Evolutionary conservation across 1,140 invertebrate species (phyloP), one percentile per base, ranked within the genome.

Genomic region (Bombus fervidus): DNA sequence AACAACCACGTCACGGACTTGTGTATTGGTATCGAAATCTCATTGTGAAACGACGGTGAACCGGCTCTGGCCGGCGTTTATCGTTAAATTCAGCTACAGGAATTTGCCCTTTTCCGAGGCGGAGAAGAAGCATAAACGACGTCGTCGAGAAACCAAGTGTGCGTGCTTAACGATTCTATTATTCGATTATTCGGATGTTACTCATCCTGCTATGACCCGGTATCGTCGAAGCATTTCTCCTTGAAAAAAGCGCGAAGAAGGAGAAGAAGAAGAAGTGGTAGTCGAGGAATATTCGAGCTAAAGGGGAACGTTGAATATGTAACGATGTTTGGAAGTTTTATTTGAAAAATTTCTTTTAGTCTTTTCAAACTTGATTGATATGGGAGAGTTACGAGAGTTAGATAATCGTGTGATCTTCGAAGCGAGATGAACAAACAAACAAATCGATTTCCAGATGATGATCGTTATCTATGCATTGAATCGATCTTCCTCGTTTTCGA

Each of bases 31-130:
- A 62, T 62, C 72, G 73, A 83, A 64, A 83, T 68, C 53, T 75
- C 41, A 66, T 75, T 74, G 81, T 47, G 73, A 47, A 75, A 66
- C 68, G 37, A n/a, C 25, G 28, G 34, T 47, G 79, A n/a, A 57
- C 31, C 37, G 37, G n/a, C 47, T 59, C 72, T 37, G 47, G 34
- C 22, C 59, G 12, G 22, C 62, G 74, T 57, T 64, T 72, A 47
- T 83, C 81, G 75, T 69, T 81, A 22, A 83, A 87, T 68, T 66
- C 71, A 77, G 72, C 76, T 62, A 57, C 39, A 89, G 69, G 87
- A 89, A 89, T 89, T 89, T 87, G 86, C 87, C 87, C 87, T 89
- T 89, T 89, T 59, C 66, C 59, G n/a, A 47, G 57, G 25, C 71
- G 53, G 41, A 79, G 57, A 53, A 77, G 78, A 69, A 22, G n/a